Conservation (phyloP, 2,888 invertebrate genomes). For the Alsophila aescularia region DNA sequence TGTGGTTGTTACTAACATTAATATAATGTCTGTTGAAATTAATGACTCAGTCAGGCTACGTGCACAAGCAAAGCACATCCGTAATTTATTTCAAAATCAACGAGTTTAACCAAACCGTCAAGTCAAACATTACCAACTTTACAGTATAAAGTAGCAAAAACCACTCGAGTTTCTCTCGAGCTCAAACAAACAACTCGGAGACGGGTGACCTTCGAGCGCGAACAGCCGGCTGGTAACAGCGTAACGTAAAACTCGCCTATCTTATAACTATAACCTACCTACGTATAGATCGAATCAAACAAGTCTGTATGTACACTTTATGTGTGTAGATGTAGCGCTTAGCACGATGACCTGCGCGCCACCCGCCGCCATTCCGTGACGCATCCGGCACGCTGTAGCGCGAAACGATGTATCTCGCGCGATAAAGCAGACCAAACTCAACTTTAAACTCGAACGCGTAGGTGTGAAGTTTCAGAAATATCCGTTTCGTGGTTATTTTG, state of each 20-base stretch:
- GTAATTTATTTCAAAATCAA: conserved; percentile 14
- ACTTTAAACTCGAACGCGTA: conserved; percentile 40
- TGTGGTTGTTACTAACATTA: neutral
- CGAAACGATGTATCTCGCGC: conserved; percentile 53
- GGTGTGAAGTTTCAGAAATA: conserved; percentile 37
- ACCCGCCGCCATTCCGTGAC: conserved; percentile 69
- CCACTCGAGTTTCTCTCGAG: conserved; percentile 34
- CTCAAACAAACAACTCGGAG: conserved; percentile 39
- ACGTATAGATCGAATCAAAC: conserved; percentile 61
- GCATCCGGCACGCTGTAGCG: conserved; percentile 55
- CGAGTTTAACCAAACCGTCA: conserved; percentile 25
- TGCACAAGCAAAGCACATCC: conserved; percentile 7
- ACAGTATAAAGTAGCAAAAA: conserved; percentile 36
- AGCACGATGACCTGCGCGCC: conserved; percentile 78
- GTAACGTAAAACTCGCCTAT: conserved; percentile 63
- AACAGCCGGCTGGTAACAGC: conserved; percentile 75
- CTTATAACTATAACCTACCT: conserved; percentile 50
- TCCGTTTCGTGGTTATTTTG: conserved; percentile 46
- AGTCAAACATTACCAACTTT: conserved; percentile 32
- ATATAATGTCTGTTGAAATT: neutral
- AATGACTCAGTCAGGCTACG: neutral
- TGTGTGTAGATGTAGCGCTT: conserved; percentile 51
- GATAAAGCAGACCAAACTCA: conserved; percentile 35
- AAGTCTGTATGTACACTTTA: conserved; percentile 53
- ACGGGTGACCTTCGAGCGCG: conserved; percentile 73